phyloP scores from a whole-genome alignment of 2,888 invertebrate genomes.

The Ophioninae sp. region DNA sequence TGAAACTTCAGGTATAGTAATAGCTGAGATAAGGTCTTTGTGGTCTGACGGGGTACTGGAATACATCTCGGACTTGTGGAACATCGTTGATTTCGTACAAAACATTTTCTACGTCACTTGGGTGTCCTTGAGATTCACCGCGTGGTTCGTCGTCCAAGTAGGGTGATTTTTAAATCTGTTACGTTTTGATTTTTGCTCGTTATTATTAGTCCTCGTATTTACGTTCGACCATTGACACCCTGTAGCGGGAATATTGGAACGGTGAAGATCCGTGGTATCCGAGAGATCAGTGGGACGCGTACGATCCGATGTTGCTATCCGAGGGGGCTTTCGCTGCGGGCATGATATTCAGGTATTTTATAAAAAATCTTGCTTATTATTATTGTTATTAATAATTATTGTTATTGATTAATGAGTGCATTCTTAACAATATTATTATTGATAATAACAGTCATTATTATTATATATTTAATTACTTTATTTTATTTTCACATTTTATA shows the following conservation, averaged over 20 bases:
- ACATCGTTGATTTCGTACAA: slow-evolving; percentile 98
- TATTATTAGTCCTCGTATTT: not conserved
- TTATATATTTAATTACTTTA: no score
- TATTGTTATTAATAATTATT: not conserved
- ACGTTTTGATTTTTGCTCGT: not conserved
- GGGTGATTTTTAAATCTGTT: not conserved
- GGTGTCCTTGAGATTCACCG: slow-evolving; percentile 92
- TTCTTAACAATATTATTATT: no score
- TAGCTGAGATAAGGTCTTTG: slow-evolving; percentile 95
- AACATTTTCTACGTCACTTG: slow-evolving; percentile 98
- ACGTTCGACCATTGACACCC: slow-evolving; percentile 56
- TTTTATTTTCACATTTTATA: no score
- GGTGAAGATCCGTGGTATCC: slow-evolving; percentile 92
- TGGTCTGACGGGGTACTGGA: slow-evolving; percentile 95
- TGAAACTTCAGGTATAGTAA: slow-evolving; percentile 90
- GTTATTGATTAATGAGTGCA: no score
- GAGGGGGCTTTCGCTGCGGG: slow-evolving; percentile 98
- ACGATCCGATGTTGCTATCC: slow-evolving; percentile 96
- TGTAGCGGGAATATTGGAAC: slow-evolving; percentile 86
- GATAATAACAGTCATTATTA: no score
- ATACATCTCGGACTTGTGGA: slow-evolving; percentile 98
- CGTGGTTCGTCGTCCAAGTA: slow-evolving; percentile 95
- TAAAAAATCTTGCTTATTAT: not conserved
- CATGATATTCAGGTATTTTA: slow-evolving; percentile 91
- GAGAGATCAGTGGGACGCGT: slow-evolving; percentile 95